Evolutionary conservation across 2,888 invertebrate species (phyloP).

Genomic region (Pachymerium ferrugineum): DNA sequence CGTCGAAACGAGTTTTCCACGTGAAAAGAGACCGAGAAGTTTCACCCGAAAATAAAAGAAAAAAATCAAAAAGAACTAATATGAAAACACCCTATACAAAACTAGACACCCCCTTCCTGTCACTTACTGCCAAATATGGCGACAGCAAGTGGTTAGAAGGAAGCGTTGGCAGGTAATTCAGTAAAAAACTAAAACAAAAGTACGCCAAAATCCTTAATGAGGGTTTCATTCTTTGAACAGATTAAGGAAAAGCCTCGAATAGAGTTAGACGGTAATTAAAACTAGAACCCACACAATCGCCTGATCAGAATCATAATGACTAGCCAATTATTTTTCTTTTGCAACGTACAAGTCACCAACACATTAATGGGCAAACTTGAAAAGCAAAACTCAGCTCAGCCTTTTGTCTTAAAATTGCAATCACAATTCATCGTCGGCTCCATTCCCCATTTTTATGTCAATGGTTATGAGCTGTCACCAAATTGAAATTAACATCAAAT

Average conservation of each 20-base stretch:
- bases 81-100: background rate
- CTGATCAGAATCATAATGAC: conserved; percentile 21
- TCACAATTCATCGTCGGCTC: no score
- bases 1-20: conserved; percentile 15
- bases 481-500: conserved; percentile 15
- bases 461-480: background rate
- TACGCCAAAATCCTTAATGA: background rate
- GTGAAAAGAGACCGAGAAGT: conserved; percentile 18
- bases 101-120: background rate
- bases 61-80: background rate
- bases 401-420: conserved; percentile 14
- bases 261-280: background rate
- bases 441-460: background rate
- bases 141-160: background rate
- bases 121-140: conserved; percentile 2
- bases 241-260: conserved; percentile 7
- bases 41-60: background rate
- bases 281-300: conserved; percentile 15
- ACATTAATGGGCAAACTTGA: conserved; percentile 3
- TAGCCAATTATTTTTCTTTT: conserved; percentile 9
- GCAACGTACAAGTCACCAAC: background rate
- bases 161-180: background rate
- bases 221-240: conserved; percentile 6
- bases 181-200: background rate
- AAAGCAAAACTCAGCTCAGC: background rate